Evolutionary conservation across 2,888 invertebrate genomes (phyloP).

Genomic region (Kuschelorhynchus macadamiae): DNA sequence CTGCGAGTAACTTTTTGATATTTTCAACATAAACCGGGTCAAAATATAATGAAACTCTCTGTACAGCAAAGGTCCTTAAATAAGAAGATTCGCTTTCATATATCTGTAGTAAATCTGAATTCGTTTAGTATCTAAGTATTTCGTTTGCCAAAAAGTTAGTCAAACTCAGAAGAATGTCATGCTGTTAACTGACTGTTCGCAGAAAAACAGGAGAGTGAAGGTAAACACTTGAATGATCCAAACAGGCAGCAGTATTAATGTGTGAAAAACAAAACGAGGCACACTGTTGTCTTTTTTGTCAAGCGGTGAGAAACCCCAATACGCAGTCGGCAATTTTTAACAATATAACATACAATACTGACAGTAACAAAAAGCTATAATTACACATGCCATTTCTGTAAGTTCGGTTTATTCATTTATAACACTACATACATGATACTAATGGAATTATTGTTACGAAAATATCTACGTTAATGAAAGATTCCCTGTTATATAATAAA

Average conservation of each 20-base stretch:
- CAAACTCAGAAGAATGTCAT: no score
- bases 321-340: conserved; percentile 28
- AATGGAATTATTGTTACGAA: conserved; percentile 7
- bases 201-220: conserved; percentile 29
- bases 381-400: conserved; percentile 41
- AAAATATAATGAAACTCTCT: no score
- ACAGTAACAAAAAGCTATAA: conserved; percentile 62
- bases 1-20: no score
- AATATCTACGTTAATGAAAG: neutral
- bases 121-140: no score
- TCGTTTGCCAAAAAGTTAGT: no score
- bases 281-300: conserved; percentile 22
- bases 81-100: no score
- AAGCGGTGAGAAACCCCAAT: conserved; percentile 40
- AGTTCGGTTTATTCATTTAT: conserved; percentile 21
- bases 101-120: no score
- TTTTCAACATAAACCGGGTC: no score
- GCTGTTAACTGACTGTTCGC: conserved; percentile 36
- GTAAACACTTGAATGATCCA: conserved; percentile 35
- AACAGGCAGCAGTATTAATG: conserved; percentile 42
- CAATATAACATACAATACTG: conserved; percentile 66
- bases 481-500: neutral
- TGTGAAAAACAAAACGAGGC: conserved; percentile 35
- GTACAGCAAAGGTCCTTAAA: no score
- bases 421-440: conserved; percentile 6